phyloP scores from a whole-genome alignment of 2,797 vertebrate genomes.

The Tapera naevia region DNA sequence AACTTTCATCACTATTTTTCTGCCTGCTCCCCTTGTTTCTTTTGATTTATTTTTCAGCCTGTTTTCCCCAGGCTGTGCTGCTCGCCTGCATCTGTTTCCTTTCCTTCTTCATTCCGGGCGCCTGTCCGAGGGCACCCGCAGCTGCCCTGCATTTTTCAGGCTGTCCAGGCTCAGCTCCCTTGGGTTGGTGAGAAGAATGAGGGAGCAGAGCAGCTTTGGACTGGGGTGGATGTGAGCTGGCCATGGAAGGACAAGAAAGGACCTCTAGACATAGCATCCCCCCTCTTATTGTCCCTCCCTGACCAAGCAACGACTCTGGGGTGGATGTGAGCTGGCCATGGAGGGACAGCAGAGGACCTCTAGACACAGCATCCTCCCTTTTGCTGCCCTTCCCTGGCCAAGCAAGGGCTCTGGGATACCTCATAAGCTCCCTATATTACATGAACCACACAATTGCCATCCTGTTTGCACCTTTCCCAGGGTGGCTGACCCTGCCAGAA shows the following conservation, averaged over 20 bases:
- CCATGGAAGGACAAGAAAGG: neutral
- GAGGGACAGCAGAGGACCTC: neutral
- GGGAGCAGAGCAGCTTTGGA: neutral
- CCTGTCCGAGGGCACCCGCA: neutral
- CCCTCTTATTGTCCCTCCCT: neutral
- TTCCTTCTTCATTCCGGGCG: neutral
- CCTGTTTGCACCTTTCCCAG: neutral
- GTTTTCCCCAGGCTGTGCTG: constrained; percentile 15
- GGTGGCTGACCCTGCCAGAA: neutral
- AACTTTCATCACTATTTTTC: constrained; percentile 50
- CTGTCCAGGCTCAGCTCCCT: neutral
- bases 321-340: neutral
- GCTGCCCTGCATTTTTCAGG: neutral
- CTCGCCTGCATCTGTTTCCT: neutral
- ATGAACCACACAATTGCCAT: fast-evolving
- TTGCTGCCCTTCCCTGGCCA: neutral
- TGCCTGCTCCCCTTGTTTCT: constrained; percentile 5
- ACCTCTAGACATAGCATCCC: neutral
- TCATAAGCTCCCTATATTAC: too few relatives aligned
- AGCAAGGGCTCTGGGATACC: neutral
- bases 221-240: neutral
- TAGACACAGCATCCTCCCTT: fast-evolving
- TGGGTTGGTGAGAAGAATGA: neutral
- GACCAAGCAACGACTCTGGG: fast-evolving
- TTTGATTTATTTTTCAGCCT: constrained; percentile 38